These are phyloP conservation scores for Clarias batrachus DNA, from an alignment of 2,113 vertebrate genomes.

Conservation along the genomic window DNA sequence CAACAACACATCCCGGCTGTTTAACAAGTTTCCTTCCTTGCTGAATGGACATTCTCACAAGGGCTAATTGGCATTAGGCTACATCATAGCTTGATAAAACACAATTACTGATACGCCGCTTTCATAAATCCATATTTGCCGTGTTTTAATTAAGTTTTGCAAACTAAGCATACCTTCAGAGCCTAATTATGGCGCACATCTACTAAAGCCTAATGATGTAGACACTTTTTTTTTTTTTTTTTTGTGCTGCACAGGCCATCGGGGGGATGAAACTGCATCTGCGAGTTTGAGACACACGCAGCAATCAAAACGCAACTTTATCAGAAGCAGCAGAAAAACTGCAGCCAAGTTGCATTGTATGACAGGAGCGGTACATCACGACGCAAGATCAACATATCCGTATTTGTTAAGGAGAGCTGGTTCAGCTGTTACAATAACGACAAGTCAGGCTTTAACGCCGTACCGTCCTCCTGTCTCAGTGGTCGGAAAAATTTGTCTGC, in stretches of 20 bases:
- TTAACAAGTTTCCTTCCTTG: conserved; percentile 36
- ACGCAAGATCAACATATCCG: conserved; percentile 22
- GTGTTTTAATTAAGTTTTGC: conserved; percentile 38
- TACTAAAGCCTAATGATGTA: conserved; percentile 28
- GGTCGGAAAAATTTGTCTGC: conserved; percentile 3
- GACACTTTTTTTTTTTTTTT: conserved; percentile 1
- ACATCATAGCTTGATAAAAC: conserved; percentile 35
- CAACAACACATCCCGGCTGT: conserved; percentile 27
- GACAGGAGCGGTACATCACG: conserved; percentile 34
- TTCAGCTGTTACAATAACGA: conserved; percentile 29
- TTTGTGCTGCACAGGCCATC: not conserved
- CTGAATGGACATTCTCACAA: conserved; percentile 38
- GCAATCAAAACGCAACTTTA: conserved; percentile 33
- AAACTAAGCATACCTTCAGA: conserved; percentile 34
- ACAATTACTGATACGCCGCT: conserved; percentile 27
- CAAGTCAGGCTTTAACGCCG: conserved; percentile 16
- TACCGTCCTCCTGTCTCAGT: conserved; percentile 1
- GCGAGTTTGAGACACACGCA: conserved; percentile 23
- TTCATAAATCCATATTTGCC: conserved; percentile 34
- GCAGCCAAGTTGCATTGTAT: conserved; percentile 18
- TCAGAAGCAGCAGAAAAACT: conserved; percentile 33
- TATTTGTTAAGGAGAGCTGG: conserved; percentile 36
- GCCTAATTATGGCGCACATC: conserved; percentile 22
- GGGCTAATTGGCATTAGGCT: conserved; percentile 39
- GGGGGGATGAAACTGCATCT: conserved; percentile 27